Conservation (phyloP, 2,113 vertebrate genomes). For the Rhinoderma darwinii region DNA sequence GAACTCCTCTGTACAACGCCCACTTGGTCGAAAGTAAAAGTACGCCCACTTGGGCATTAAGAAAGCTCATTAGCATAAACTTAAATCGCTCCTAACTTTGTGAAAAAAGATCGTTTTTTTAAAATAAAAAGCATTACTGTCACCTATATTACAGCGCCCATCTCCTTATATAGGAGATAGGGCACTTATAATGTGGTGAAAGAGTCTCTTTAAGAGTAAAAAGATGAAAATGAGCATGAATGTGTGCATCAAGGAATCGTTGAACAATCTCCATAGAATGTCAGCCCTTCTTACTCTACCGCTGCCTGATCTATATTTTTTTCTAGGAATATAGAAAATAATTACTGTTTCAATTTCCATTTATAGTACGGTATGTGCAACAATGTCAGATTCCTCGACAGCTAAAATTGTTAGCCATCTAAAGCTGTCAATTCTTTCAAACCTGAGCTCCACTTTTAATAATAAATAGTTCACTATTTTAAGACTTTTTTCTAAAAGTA, state of each 20-base stretch:
- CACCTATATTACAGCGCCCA: no score
- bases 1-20: no score
- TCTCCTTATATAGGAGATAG: no score
- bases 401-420: constrained; percentile 27
- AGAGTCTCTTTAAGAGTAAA: neutral
- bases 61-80: no score
- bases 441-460: constrained; percentile 12
- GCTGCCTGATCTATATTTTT: neutral
- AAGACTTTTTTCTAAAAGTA: neutral
- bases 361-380: constrained; percentile 10
- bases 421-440: constrained; percentile 31
- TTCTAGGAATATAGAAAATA: constrained; percentile 14
- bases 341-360: constrained; percentile 23
- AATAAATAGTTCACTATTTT: constrained; percentile 27
- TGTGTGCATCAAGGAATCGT: neutral
- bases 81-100: no score
- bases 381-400: neutral
- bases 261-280: neutral
- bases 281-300: neutral
- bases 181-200: no score
- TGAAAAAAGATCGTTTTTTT: no score
- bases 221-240: neutral
- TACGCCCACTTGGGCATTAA: no score
- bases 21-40: no score
- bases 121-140: no score